A percentile compares a stretch with the other conserved stretches of the same genome.
These are phyloP conservation scores for Chymomyza procnemis DNA, from an alignment of 2,888 invertebrate species.

Conservation along the genomic window DNA sequence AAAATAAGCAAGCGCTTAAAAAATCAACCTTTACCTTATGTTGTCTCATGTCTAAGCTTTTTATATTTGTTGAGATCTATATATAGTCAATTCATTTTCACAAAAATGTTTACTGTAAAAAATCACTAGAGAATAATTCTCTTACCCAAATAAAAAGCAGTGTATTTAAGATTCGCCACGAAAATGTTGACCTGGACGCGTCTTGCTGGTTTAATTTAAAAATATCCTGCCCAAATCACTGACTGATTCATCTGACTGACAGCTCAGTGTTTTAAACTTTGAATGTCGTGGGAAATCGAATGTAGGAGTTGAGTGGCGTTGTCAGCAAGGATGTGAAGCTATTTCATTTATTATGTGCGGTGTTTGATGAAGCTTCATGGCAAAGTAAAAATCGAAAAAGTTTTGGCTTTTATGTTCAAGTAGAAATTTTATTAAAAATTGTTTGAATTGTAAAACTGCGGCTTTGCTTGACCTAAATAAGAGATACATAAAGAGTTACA, in stretches of 20 bases:
- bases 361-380: slow-evolving; percentile 5
- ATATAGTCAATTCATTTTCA: no score
- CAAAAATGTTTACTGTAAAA: no score
- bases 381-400: background rate
- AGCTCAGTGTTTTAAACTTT: slow-evolving; percentile 19
- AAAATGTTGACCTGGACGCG: background rate
- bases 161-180: background rate
- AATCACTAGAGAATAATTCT: no score
- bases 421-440: background rate
- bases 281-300: background rate
- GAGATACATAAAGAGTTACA: no score
- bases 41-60: no score
- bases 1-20: no score
- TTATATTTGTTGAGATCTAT: no score
- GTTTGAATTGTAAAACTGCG: background rate
- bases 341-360: slow-evolving; percentile 7
- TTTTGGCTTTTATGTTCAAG: slow-evolving; percentile 13
- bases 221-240: slow-evolving; percentile 35
- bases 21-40: no score
- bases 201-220: slow-evolving; percentile 36
- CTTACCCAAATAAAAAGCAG: no score
- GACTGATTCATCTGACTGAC: slow-evolving; percentile 30
- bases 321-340: background rate
- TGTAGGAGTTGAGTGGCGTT: background rate
- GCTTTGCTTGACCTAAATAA: no score